Evolutionary conservation across 1,140 invertebrate species (phyloP), one percentile per base, ranked within the genome.

Genomic region (Drosophila kepulauana): DNA sequence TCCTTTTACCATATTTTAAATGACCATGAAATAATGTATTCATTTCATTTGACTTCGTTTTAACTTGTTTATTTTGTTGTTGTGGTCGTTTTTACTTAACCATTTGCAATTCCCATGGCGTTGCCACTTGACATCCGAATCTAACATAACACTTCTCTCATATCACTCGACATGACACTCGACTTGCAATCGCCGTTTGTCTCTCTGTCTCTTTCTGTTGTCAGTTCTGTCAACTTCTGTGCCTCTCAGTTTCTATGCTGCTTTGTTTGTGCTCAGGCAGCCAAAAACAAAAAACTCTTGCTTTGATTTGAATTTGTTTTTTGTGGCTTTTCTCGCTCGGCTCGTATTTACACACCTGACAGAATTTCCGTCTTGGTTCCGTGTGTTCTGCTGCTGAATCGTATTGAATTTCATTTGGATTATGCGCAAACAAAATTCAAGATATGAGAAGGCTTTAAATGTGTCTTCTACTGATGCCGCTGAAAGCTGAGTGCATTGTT

Each of bases 271-370:
- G 68, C 11, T 57, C 16, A 74, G 72, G 54, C 82, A 82, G 63
- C 72, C 82, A 73, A 87, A 81, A 81, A 51, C 3, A 61, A 73
- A 82, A 81, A 81, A 51, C 3, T 67, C 45, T 16, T 58, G 38
- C 8, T 68, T 56, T 46, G 38, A 52, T 43, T 65, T 52, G 33
- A 20, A 28, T 11, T 38, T 52, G 35, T 16, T 38, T 4, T 49
- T 28, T 10, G 3, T 25, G 10, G 8, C 56, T 58, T 56, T 16
- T 33, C 30, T 52, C 38, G 10, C 4, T 43, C 2, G n/a, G 4
- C 13, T 13, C 13, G 11, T 61, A 63, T 78, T 63, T 54, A 63
- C 56, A 80, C 78, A 81, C 67, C 58, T 82, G 69, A 78, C 61
- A 75, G 66, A 66, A 79, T 75, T 64, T 41, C 48, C 59, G 56